Base-by-base conservation (phyloP, 2,113 vertebrate genomes). In the Podarcis muralis region DNA sequence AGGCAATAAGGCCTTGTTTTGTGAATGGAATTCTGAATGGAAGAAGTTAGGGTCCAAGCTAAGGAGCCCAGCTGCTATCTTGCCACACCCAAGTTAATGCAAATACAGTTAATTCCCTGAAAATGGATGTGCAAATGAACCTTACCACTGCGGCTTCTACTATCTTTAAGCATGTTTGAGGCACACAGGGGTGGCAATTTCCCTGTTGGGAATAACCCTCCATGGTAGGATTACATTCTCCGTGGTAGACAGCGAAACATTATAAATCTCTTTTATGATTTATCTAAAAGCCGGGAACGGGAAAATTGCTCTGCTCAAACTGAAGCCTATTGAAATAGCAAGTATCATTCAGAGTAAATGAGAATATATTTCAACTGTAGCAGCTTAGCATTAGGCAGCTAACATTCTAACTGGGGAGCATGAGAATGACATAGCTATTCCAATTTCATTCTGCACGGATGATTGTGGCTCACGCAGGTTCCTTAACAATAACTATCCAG, bases 261-360 rank as follows among this genome's bases (percentile, higher is more conserved):
- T 71, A 79, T 22, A 84, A 37, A 72, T 23, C 0, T 68, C 15
- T 88, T 89, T 68, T n/a, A 30, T 9, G 23, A 69, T 91, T 75
- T 76, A 25, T 86, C 79, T 5, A 12, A 77, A 87, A 89, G 9
- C 57, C 0, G 1, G 18, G 30, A 79, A 83, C 86, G 53, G 12
- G 1, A 80, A 91, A 93, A 88, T 16, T 85, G 75, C 20, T 85
- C 1, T 0, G 1, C 1, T 30, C 12, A 35, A 40, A 89, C 85
- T 65, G 86, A 92, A 85, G 89, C 48, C 69, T 76, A 89, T 27
- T 68, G 72, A 71, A 88, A 87, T 9, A 71, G 7, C 76, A 88
- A 93, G 35, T 6, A 87, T 62, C 84, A 68, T 88, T 85, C 72
- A 69, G 43, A 87, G 25, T 86, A 83, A 59, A 25, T 85, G 9